phyloP scores from a whole-genome alignment of 2,888 invertebrate genomes.

The Esperia sulphurella region DNA sequence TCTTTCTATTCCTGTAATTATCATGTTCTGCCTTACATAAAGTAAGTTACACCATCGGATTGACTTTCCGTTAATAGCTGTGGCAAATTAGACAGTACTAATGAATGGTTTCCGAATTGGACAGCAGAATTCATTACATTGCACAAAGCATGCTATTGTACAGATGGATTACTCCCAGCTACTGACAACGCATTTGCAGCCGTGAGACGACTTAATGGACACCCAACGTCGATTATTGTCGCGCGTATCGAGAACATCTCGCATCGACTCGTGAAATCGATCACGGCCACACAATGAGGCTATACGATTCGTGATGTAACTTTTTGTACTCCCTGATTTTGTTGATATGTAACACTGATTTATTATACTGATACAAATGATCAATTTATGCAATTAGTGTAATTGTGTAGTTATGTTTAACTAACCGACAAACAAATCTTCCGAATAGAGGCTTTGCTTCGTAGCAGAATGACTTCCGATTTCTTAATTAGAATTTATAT shows the following conservation, averaged over 20 bases:
- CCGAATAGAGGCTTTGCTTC: too few species aligned
- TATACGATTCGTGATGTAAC: conserved; percentile 45
- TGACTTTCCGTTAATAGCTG: conserved; percentile 10
- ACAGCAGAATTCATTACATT: conserved; percentile 40
- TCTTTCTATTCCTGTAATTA: conserved; percentile 1
- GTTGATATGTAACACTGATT: conserved; percentile 43
- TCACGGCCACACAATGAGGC: conserved; percentile 38
- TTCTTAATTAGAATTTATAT: too few species aligned
- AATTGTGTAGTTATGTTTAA: too few species aligned
- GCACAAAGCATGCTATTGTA: conserved; percentile 43
- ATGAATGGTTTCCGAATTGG: conserved; percentile 30
- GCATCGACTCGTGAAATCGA: conserved; percentile 48
- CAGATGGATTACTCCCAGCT: conserved; percentile 30
- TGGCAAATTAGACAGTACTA: conserved; percentile 26
- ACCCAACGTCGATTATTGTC: conserved; percentile 26
- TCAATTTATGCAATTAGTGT: conserved; percentile 31
- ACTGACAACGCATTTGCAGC: conserved; percentile 19
- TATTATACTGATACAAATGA: conserved; percentile 43
- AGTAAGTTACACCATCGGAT: conserved; percentile 7
- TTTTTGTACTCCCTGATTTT: conserved; percentile 38
- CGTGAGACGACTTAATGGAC: conserved; percentile 35
- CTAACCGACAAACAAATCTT: too few species aligned
- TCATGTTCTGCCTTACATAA: conserved; percentile 3
- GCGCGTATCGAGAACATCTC: conserved; percentile 37
- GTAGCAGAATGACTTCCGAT: too few species aligned